Percentiles rank a stretch among this genome's conserved stretches.
Conservation (phyloP, 2,888 invertebrate species). For the Biston betularia region DNA sequence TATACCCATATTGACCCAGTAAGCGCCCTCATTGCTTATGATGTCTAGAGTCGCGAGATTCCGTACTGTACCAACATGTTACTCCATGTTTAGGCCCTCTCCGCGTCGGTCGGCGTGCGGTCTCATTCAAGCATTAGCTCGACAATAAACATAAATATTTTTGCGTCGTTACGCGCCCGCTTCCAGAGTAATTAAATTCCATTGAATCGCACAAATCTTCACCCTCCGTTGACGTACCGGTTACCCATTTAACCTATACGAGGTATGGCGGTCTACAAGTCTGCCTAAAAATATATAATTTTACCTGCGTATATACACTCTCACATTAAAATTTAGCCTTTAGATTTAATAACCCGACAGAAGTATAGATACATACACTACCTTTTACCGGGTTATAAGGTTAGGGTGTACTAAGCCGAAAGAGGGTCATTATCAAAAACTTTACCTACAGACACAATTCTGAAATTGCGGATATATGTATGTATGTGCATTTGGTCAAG, state of each 20-base stretch:
- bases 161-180: conserved; percentile 78
- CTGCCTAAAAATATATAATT: conserved; percentile 35
- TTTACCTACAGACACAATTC: no score
- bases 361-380: not conserved
- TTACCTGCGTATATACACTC: conserved; percentile 7
- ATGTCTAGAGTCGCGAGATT: conserved; percentile 12
- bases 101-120: conserved; percentile 61
- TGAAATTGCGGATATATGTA: no score
- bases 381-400: no score
- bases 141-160: conserved; percentile 86
- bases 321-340: conserved; percentile 1
- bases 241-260: conserved; percentile 55
- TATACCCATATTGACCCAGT: not conserved
- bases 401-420: no score
- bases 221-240: conserved; percentile 60
- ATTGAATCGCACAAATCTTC: conserved; percentile 83
- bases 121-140: conserved; percentile 75
- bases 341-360: conserved; percentile 8
- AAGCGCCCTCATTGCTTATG: conserved; percentile 5
- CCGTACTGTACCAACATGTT: conserved; percentile 25
- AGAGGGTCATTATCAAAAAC: no score
- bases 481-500: no score
- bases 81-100: conserved; percentile 47
- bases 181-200: conserved; percentile 83
- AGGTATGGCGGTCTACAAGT: conserved; percentile 30